Conservation (phyloP, 2,113 vertebrate species). For the Microcebus murinus region DNA sequence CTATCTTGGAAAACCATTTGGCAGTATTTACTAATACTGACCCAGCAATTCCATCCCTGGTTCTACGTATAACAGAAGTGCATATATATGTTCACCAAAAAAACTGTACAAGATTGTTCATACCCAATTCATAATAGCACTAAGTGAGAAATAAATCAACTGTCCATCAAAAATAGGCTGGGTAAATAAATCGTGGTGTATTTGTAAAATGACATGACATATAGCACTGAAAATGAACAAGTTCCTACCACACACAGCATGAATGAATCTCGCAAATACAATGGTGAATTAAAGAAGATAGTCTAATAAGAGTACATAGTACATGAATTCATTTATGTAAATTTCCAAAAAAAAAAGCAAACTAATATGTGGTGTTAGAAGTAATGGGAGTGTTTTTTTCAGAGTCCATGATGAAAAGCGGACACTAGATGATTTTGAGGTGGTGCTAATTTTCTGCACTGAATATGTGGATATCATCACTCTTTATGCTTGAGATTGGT, state of each 20-base stretch:
- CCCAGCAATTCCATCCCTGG: not conserved
- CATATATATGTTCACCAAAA: not conserved
- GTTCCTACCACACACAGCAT: not conserved
- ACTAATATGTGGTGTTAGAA: not conserved
- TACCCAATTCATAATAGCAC: not conserved
- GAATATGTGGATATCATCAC: not conserved
- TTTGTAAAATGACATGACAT: conserved; percentile 20
- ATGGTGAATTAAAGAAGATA: not conserved
- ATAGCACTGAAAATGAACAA: not conserved
- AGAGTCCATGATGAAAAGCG: not conserved
- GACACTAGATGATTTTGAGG: not conserved
- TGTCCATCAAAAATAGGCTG: not conserved
- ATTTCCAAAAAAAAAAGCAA: conserved; percentile 20
- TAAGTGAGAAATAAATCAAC: conserved; percentile 17
- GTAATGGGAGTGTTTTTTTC: not conserved
- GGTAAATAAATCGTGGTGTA: not conserved
- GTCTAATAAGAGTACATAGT: not conserved
- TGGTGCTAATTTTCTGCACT: not conserved
- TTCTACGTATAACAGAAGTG: not conserved
- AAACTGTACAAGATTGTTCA: not conserved
- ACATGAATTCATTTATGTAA: conserved; percentile 1
- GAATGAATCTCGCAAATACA: not conserved
- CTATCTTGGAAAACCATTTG: not conserved
- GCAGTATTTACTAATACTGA: not conserved
- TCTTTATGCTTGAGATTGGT: not conserved